A percentile compares a stretch with the other conserved stretches of the same genome.
Conservation (phyloP, 2,888 invertebrate species). For the Xanthostigma xanthostigma region DNA sequence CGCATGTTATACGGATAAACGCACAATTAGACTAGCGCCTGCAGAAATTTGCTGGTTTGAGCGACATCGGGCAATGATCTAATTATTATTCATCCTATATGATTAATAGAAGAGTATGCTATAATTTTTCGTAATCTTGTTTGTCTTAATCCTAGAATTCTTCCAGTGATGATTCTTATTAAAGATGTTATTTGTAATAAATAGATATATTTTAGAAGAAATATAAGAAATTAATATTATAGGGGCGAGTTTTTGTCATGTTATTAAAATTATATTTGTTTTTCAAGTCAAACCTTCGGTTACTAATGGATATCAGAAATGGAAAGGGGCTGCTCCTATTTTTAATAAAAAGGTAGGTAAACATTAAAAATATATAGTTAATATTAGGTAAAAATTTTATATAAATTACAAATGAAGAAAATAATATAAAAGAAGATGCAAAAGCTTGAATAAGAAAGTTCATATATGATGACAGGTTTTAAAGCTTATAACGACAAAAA, state of each 20-base stretch:
- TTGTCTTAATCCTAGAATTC: constrained; percentile 38
- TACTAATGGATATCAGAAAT: constrained; percentile 44
- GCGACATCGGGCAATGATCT: too few relatives aligned
- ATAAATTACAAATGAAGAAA: constrained; percentile 29
- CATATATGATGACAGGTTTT: too few relatives aligned
- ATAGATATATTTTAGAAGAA: constrained; percentile 23
- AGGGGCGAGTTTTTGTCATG: constrained; percentile 50
- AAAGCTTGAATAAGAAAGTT: constrained; percentile 43
- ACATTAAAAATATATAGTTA: constrained; percentile 16
- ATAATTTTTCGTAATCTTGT: constrained; percentile 40
- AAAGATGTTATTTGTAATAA: constrained; percentile 26
- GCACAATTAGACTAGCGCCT: too few relatives aligned
- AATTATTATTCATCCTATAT: constrained; percentile 39
- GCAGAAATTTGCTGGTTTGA: too few relatives aligned
- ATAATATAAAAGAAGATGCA: constrained; percentile 38
- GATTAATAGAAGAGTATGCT: constrained; percentile 47
- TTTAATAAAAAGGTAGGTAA: constrained; percentile 34
- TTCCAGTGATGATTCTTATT: constrained; percentile 32
- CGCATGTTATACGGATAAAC: too few relatives aligned
- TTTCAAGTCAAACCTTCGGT: constrained; percentile 41
- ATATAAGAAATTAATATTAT: constrained; percentile 37
- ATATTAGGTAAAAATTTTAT: constrained; percentile 12
- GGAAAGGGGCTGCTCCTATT: constrained; percentile 41
- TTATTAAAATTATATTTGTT: constrained; percentile 39
- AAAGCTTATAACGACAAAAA: too few relatives aligned